A percentile compares a stretch with the other conserved stretches of the same genome.
Conservation (phyloP, 2,113 vertebrate species). For the Meleagris gallopavo region DNA sequence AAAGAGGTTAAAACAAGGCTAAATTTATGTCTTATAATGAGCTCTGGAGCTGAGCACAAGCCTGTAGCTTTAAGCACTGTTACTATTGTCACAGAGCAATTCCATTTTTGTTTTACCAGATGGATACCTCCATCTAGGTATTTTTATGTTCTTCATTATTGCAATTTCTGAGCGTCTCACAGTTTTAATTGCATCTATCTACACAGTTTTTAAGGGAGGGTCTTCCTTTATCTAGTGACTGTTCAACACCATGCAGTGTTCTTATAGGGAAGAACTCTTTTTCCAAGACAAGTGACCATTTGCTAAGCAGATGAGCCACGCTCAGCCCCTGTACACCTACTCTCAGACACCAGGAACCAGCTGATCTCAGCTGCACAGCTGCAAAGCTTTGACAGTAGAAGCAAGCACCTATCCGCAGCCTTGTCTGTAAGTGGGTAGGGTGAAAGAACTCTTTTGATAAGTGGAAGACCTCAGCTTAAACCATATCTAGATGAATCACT, state of each 20-base stretch:
- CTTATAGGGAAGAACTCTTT: background rate
- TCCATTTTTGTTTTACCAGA: conserved; percentile 31
- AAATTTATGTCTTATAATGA: conserved; percentile 37
- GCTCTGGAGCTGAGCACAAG: background rate
- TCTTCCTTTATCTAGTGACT: background rate
- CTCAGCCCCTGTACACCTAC: background rate
- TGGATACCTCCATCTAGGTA: background rate
- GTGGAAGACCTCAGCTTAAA: background rate
- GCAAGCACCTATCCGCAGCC: background rate
- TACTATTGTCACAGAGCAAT: background rate
- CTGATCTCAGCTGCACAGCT: background rate
- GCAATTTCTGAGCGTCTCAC: background rate
- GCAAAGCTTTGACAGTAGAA: background rate
- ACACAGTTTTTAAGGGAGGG: background rate
- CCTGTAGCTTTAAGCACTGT: background rate
- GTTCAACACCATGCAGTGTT: background rate
- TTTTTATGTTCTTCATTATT: background rate
- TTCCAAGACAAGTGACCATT: background rate
- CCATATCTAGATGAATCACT: background rate
- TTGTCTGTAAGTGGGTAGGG: background rate
- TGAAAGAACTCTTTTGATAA: fast-evolving
- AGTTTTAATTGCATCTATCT: background rate
- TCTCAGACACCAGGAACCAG: background rate
- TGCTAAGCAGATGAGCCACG: background rate
- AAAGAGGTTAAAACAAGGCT: conserved; percentile 47